Evolutionary conservation across 2,797 vertebrate species (phyloP), one percentile per base, ranked within the genome.

Genomic region (Luscinia megarhynchos): DNA sequence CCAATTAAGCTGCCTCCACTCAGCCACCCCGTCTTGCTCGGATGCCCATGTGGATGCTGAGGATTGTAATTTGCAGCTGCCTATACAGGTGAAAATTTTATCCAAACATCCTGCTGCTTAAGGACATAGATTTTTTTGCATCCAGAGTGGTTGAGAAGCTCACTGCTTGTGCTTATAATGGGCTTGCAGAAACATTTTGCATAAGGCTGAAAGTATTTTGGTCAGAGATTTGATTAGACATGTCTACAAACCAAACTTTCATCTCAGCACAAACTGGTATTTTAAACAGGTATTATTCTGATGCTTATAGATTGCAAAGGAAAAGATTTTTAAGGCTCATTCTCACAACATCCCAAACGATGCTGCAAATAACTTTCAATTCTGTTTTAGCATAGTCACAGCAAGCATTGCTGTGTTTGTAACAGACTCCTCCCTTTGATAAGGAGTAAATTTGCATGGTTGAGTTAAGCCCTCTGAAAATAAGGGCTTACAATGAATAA

Each of bases 71-170:
- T 95, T 97, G 73, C 95, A 94, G 45, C 70, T 69, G 89, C 76
- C 70, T 75, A 7, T 74, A 84, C 91, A 93, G 90, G 88, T 95
- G 96, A 95, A 95, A 96, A 93, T 95, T 95, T 93, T 91, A 80
- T 93, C 57, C 38, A 69, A 91, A 87, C 22, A n/a, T 79, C 89
- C 90, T 91, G 87, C 91, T 94, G 90, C 58, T 89, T 63, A 87
- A 94, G 81, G 80, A 80, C 51, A 32, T 46, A n/a, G 51, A 81
- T 89, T 73, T 86, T 54, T 54, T 22, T 89, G 22, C 61, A 82
- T 85, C 59, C 63, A 14, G 50, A 87, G 75, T 67, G 54, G 22
- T 57, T 92, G 86, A 54, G 43, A 81, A 40, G 45, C 54, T 66
- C 64, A 5, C 51, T 40, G 63, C 51, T 90, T 61, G 48, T 86